phyloP scores from a whole-genome alignment of 2,797 vertebrate genomes.

The Liasis olivaceus region DNA sequence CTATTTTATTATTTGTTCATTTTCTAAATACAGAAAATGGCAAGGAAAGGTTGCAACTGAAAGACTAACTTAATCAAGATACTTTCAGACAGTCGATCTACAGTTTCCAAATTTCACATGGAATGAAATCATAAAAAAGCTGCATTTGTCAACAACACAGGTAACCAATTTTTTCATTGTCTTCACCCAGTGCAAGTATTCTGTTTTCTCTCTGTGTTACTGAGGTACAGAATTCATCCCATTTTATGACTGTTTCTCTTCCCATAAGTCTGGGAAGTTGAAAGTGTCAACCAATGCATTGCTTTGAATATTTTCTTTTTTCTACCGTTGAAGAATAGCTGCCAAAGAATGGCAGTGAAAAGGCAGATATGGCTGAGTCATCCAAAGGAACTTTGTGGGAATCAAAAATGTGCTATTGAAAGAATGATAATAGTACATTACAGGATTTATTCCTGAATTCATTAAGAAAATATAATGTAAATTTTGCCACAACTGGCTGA shows the following conservation, averaged over 20 bases:
- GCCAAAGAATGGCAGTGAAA: neutral
- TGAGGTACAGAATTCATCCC: neutral
- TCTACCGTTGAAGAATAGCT: neutral
- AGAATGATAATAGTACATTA: neutral
- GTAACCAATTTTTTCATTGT: neutral
- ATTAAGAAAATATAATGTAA: neutral
- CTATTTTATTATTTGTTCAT: neutral
- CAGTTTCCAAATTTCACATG: neutral
- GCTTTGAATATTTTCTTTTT: neutral
- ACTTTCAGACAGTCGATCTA: accelerated
- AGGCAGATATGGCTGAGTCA: neutral
- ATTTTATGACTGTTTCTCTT: neutral
- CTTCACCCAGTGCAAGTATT: neutral
- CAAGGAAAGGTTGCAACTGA: neutral
- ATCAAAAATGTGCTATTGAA: neutral
- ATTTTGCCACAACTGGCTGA: neutral
- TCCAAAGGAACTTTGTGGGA: neutral
- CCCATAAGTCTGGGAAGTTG: neutral
- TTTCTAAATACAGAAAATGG: neutral
- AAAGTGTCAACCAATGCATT: neutral
- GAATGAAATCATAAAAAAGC: neutral
- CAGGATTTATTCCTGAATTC: neutral
- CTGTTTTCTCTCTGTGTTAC: neutral
- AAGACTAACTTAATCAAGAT: neutral
- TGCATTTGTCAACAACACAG: neutral